Evolutionary conservation across 2,797 vertebrate species (phyloP).

Genomic region (Rousettus madagascariensis): DNA sequence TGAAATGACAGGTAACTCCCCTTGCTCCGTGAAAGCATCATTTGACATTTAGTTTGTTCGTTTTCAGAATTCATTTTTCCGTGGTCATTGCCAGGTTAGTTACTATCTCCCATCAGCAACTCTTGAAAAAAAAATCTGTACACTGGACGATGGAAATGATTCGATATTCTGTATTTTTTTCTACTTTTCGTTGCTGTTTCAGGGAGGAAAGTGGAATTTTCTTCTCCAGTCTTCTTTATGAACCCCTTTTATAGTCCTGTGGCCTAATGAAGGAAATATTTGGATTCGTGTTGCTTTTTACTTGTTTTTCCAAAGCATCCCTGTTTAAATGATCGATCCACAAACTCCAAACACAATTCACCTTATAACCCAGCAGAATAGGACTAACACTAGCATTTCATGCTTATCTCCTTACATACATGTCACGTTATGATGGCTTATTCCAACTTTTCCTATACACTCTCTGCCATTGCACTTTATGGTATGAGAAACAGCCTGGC

Average conservation of each 20-base stretch:
- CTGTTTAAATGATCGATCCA: slow-evolving; percentile 31
- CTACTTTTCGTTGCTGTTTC: slow-evolving; percentile 18
- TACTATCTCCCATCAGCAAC: not conserved
- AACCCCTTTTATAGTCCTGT: not conserved
- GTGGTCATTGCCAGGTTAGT: not conserved
- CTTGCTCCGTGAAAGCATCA: not conserved
- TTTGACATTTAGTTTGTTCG: slow-evolving; percentile 6
- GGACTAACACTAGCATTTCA: not conserved
- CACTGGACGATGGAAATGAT: not conserved
- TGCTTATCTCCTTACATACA: not conserved
- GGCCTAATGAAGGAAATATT: not conserved
- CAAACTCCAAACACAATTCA: not conserved
- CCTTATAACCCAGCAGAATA: not conserved
- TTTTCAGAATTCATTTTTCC: slow-evolving; percentile 13
- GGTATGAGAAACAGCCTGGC: not conserved
- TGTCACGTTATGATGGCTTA: not conserved
- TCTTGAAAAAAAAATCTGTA: not conserved
- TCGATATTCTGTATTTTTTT: not conserved
- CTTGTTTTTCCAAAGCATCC: slow-evolving; percentile 28
- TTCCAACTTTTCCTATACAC: slow-evolving; percentile 2
- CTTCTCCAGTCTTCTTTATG: not conserved
- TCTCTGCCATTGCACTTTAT: not conserved
- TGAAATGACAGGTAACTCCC: slow-evolving; percentile 32
- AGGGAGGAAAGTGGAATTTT: not conserved
- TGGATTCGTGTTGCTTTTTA: not conserved